Base-by-base conservation (phyloP, 2,888 invertebrate genomes). In the Prostheceraeus crozeri region DNA sequence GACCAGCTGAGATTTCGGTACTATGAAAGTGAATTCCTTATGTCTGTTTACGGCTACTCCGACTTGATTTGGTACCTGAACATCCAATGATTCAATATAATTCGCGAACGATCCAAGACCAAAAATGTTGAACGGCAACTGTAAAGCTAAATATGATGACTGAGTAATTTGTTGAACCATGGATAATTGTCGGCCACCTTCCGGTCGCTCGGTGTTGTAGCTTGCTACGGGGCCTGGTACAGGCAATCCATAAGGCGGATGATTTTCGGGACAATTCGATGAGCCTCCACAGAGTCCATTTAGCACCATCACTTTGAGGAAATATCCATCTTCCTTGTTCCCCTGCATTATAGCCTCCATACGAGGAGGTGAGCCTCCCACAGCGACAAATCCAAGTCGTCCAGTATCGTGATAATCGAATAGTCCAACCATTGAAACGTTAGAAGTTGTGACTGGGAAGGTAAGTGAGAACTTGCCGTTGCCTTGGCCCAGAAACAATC, bases 21-120 rank as follows among this genome's bases (percentile, higher is more conserved):
- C 94, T 56, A 93, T 84, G 75, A 60, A 60, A 23, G 59, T 33
- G 14, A 59, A 59, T 10, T 14, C 14, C n/a, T 27, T 16, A 10
- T 19, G 11, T 21, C 8, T 10, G 11, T 10, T 35, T 11, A 11
- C 10, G 35, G 31, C 11, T 11, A 52, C 31, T 33, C 10, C 4
- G 11, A 59, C 14, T 28, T 3, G 3, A 30, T 63, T 64, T 23
- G 78, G 76, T 11, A 80, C 70, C 6, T 89, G 87, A 1, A 91
- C 87, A 58, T 83, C 84, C 31, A 96, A 78, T 10, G 82, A 83
- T 71, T 96, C 94, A 0, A 98, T 87, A 78, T 96, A 98, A 78
- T 98, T 98, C 1, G 96, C 94, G 33, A 91, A 91, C 61, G 91
- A 83, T 1, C 96, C 98, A n/a, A 99, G 80, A 1, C 98, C 98